phyloP scores from a whole-genome alignment of 2,113 vertebrate genomes.

The Ranitomeya imitator region DNA sequence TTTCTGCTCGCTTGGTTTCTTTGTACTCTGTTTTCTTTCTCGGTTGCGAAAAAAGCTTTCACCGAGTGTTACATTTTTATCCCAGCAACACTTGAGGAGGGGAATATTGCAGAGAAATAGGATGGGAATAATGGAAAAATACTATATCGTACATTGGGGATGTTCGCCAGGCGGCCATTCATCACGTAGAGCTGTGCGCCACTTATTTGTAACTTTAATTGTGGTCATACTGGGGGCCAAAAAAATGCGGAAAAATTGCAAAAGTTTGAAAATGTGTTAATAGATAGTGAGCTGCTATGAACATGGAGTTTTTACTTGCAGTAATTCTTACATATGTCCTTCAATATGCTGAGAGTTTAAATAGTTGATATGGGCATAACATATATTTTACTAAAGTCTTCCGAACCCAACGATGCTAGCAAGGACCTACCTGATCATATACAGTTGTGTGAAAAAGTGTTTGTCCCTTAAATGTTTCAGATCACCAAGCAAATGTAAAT shows the following conservation, averaged over 20 bases:
- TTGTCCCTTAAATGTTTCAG: too few relatives aligned
- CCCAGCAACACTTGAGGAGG: slow-evolving; percentile 13
- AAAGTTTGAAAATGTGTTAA: neutral
- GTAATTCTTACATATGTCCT: too few relatives aligned
- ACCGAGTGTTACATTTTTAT: slow-evolving; percentile 50
- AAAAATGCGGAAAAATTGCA: neutral
- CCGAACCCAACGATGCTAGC: too few relatives aligned
- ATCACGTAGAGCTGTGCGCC: neutral
- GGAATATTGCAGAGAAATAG: slow-evolving; percentile 3
- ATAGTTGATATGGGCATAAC: neutral
- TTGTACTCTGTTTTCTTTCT: slow-evolving; percentile 43
- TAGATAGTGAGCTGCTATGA: neutral
- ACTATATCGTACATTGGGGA: neutral
- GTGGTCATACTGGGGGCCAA: neutral
- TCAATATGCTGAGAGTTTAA: neutral
- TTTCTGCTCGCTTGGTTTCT: slow-evolving; percentile 47
- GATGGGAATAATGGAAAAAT: slow-evolving; percentile 1
- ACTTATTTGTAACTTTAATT: neutral
- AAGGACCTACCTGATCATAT: too few relatives aligned
- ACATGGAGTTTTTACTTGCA: too few relatives aligned
- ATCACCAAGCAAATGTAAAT: too few relatives aligned
- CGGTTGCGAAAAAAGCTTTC: slow-evolving; percentile 35
- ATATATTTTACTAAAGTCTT: too few relatives aligned
- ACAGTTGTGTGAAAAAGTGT: too few relatives aligned
- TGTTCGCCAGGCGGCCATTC: slow-evolving; percentile 1